These are phyloP conservation scores for Tolmerus cingulatus DNA, from an alignment of 2,888 invertebrate genomes.

Conservation along the genomic window DNA sequence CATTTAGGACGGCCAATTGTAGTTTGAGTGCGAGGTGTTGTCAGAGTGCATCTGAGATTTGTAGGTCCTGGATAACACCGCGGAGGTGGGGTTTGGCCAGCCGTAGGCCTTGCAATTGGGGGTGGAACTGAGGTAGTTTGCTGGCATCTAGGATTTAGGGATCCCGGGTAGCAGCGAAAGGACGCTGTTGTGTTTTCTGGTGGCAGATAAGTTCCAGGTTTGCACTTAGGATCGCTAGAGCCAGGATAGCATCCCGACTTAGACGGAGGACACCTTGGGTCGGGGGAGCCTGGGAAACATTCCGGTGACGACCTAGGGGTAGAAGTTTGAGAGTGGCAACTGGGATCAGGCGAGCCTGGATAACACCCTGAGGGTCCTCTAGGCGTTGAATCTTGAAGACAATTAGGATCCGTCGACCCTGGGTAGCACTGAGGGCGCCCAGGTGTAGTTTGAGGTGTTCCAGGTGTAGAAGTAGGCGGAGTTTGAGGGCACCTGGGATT, in stretches of 20 bases:
- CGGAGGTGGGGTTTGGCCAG: constrained; percentile 42
- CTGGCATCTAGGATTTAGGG: constrained; percentile 58
- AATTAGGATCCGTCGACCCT: constrained; percentile 53
- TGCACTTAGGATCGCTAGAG: constrained; percentile 57
- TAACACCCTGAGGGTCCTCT: constrained; percentile 49
- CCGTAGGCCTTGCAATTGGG: background rate
- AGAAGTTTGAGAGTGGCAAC: background rate
- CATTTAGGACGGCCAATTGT: no score
- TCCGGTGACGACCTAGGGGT: constrained; percentile 50
- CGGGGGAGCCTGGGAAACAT: background rate
- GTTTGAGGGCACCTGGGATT: constrained; percentile 51
- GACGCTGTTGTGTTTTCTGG: constrained; percentile 42
- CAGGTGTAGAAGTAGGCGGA: background rate
- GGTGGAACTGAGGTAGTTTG: constrained; percentile 48
- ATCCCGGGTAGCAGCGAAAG: constrained; percentile 59
- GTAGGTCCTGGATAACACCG: constrained; percentile 64
- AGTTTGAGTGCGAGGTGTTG: constrained; percentile 36
- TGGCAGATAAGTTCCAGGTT: constrained; percentile 52
- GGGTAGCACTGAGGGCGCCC: constrained; percentile 44
- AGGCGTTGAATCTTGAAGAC: constrained; percentile 41
- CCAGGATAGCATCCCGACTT: constrained; percentile 61
- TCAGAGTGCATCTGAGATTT: constrained; percentile 61
- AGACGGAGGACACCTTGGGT: constrained; percentile 50
- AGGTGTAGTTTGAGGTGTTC: constrained; percentile 49
- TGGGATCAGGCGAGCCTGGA: constrained; percentile 58